Base-by-base conservation (phyloP, 2,797 vertebrate genomes). In the Emydoidea blandingii region DNA sequence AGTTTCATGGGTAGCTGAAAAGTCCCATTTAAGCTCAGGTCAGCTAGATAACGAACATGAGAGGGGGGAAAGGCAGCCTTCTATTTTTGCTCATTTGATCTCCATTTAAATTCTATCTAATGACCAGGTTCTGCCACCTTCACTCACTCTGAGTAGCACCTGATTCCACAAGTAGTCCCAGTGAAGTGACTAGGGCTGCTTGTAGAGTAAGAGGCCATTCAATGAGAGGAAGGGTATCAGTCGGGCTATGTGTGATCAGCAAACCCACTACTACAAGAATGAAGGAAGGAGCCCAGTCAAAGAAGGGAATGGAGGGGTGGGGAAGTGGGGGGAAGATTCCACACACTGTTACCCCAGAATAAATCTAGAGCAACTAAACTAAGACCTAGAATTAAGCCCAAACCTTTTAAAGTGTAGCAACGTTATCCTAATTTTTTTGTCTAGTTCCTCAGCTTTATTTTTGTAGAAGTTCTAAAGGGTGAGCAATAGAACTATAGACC, bases 111-210 rank as follows among this genome's bases (percentile, higher is more conserved):
- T 68, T 62, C 79, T 84, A 76, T 81, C 59, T 89, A 80, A 96
- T 92, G 72, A 83, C 54, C 76, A 88, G 52, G 89, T 81, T 81
- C 79, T 87, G 74, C 90, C 47, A 57, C 34, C 81, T 19, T 74
- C 85, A 12, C 53, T 29, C 47, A 14, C 74, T 83, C n/a, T 1
- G 5, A 95, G 79, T 12, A 88, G 54, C 76, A 15, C 34, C 62
- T 72, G 79, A 78, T 83, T 88, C 89, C 56, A 3, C 8, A 68
- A 37, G 18, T 21, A 21, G 62, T 87, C 87, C 83, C 85, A 95
- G 94, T 94, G 94, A 91, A 93, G 57, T 79, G 92, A 94, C 95
- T 83, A 81, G 83, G 95, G 83, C 14, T 87, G 68, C 91, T 94
- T 81, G 90, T 94, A 93, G 91, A 96, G 88, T 76, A 47, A 44